Evolutionary conservation across 1,140 invertebrate genomes (phyloP), one percentile per base, ranked within the genome.

Genomic region (Catajapyx aquilonaris): DNA sequence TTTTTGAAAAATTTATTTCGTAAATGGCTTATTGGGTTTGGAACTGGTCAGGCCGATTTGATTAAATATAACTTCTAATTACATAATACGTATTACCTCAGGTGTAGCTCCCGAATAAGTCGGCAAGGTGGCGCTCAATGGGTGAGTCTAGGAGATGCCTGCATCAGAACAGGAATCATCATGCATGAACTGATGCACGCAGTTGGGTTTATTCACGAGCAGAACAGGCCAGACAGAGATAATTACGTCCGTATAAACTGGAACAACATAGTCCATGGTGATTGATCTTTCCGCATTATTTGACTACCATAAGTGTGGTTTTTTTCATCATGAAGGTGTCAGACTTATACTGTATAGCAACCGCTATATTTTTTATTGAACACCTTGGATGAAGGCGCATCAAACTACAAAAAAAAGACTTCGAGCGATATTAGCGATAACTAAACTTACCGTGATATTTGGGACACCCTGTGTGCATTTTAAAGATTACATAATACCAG

Each of bases 161-260:
- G n/a, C 23, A 56, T 60, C 1, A 73, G 73, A 41, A 46, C 49
- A n/a, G 74, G 77, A 3, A 81, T 77, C 0, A 62, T 78, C n/a
- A 57, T 79, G 20, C 84, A 90, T 46, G 84, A 91, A 52, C 53
- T 90, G 42, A 75, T 86, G 63, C 84, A 91, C 45, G 73, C 77
- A 0, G 47, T 79, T 15, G 85, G 85, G 1, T 87, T 88, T 53
- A 65, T 79, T 49, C 85, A 91, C 51, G 83, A 88, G 49, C 84
- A 88, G 50, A 84, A 74, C 45, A 63, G 83, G 18, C 64, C 57
- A 19, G 84, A 88, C 44, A 57, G 85, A 13, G 83, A 87, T 47
- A 57, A 71, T 18, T 79, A 65, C 48, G 71, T 88, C 1, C 58
- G 49, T 3, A 69, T 88, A 17, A 55, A 68, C 22, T 83, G 71